Base-by-base conservation (phyloP, 2,888 invertebrate genomes). In the Megamerina dolium region DNA sequence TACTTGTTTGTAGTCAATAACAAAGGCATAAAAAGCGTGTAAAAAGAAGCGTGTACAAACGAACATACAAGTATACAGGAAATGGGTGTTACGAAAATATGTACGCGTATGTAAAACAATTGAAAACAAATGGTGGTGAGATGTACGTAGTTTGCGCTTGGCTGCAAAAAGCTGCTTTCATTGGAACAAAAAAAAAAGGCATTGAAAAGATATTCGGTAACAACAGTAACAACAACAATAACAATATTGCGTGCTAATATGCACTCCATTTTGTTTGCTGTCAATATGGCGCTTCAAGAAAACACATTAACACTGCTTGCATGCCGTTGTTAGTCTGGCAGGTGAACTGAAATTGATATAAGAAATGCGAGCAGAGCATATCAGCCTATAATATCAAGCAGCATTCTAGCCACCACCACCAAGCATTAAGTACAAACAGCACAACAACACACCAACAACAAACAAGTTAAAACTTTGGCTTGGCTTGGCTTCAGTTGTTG, bases 181-280 rank as follows among this genome's bases (percentile, higher is more conserved):
- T 23, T 26, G 3, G 6, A 13, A 19, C 17, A 18, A 26, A 13
- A n/a, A 26, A 26, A 37, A 37, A 37, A 37, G 17, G 12, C 16
- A 27, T 21, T 9, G n/a, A 37, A 2, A 16, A 26, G 17, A 16
- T 19, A 10, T 19, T 3, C 40, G 45, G 46, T 32, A 46, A 44
- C 31, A 46, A 41, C 41, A 39, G 20, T 33, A 42, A 34, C 31
- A 37, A 36, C 21, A 30, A 36, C 13, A 39, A 41, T 26, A 43
- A 41, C 37, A 30, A 23, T 19, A 45, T 33, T 45, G 23, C 20
- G 4, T 32, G 10, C 14, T 32, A 14, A 19, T 23, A 38, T 38
- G 14, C 20, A 30, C 20, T n/a, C 20, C 26, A 23, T 21, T 8
- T 23, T 18, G 17, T 33, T 16, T 12, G 13, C 37, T 19, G 29